Percentiles rank a stretch among this genome's conserved stretches.
phyloP scores from a whole-genome alignment of 2,888 invertebrate species.

The Crematogaster levior region DNA sequence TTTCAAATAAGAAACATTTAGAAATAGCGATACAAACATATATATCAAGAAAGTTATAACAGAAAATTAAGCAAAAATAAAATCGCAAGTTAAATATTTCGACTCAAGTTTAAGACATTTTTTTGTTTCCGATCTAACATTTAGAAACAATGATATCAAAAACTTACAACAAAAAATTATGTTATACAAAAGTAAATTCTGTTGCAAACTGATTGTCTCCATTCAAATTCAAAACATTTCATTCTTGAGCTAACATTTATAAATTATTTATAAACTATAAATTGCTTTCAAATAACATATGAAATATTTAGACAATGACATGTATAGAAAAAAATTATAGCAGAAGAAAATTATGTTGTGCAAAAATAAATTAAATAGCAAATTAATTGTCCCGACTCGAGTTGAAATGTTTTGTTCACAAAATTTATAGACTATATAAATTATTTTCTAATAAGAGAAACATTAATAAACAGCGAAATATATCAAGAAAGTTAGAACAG shows the following conservation, averaged over 20 bases:
- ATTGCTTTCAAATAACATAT: constrained; percentile 1
- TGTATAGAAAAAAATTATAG: no score
- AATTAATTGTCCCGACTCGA: not conserved
- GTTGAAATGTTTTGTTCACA: not conserved
- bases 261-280: no score
- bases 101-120: no score
- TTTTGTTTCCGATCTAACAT: no score
- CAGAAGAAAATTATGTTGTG: not conserved
- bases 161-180: no score
- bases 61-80: no score
- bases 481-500: not conserved
- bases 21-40: not conserved
- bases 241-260: not conserved
- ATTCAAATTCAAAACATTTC: not conserved
- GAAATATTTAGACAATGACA: not conserved
- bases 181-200: not conserved
- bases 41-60: not conserved
- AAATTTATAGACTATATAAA: not conserved
- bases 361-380: not conserved
- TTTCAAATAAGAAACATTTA: not conserved
- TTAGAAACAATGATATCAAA: no score
- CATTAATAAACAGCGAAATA: not conserved
- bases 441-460: not conserved
- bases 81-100: no score
- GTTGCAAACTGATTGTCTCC: not conserved